A percentile compares a stretch with the other conserved stretches of the same genome.
These are phyloP conservation scores for Melinaea menophilus DNA, from an alignment of 2,888 invertebrate genomes.

Conservation along the genomic window DNA sequence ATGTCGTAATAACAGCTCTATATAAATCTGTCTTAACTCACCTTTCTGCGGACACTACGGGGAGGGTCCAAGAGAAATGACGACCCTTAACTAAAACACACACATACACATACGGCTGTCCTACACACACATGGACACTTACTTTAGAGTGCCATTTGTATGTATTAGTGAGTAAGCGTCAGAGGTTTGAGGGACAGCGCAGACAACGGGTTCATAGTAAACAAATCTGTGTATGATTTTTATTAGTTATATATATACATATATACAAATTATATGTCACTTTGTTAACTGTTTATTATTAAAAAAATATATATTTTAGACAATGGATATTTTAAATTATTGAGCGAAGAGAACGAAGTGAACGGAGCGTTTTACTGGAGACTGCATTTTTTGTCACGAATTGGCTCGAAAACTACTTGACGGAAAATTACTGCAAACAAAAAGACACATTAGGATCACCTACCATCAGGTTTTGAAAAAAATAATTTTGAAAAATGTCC, in stretches of 20 bases:
- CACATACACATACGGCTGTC: constrained; percentile 63
- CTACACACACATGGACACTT: constrained; percentile 48
- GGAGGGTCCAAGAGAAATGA: constrained; percentile 79
- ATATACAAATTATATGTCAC: too few species aligned
- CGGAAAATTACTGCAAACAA: too few species aligned
- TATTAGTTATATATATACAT: constrained; percentile 1
- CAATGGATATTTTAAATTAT: too few species aligned
- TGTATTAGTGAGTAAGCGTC: constrained; percentile 44
- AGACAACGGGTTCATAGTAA: constrained; percentile 14
- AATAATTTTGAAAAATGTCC: too few species aligned
- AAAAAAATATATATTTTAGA: too few species aligned
- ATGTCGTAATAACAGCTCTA: constrained; percentile 46
- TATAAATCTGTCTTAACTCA: constrained; percentile 66
- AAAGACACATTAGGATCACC: too few species aligned
- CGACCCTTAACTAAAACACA: constrained; percentile 79
- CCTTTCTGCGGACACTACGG: constrained; percentile 78
- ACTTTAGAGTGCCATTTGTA: constrained; percentile 38
- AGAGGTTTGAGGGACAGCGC: constrained; percentile 24
- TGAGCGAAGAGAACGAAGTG: too few species aligned
- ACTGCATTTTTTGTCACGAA: too few species aligned
- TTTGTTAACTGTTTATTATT: too few species aligned
- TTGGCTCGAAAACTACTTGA: too few species aligned
- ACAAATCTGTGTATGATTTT: neutral
- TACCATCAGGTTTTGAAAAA: too few species aligned
- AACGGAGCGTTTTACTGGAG: too few species aligned